Base-by-base conservation (phyloP, 2,888 invertebrate species). In the Eutolmus rufibarbis region DNA sequence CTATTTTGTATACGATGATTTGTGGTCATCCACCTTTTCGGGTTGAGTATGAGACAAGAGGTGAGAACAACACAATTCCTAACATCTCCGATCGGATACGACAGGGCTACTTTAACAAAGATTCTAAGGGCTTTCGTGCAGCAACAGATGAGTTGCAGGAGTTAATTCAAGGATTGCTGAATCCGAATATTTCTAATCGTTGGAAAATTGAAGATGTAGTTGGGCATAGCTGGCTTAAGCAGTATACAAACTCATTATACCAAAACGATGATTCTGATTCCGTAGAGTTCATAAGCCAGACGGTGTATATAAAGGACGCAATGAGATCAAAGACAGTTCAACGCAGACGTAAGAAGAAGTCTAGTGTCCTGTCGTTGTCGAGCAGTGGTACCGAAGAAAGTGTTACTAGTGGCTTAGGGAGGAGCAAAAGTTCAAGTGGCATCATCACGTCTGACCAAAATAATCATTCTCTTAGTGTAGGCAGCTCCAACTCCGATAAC, bases 11-110 rank as follows among this genome's bases (percentile, higher is more conserved):
- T 89, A 93, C 94, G 43, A 94, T 94, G 94, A 92, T 98, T 78
- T 96, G 97, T 88, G 98, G 98, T 0, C 95, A 95, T 90, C 96
- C 97, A 0, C 98, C 98, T 0, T 98, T 98, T 93, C 91, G 92
- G 86, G 90, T 90, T 86, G 89, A 90, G 40, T 89, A 88, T 86
- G 86, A 89, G 87, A 88, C 31, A 28, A 31, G 86, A 74, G 23
- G 40, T 66, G 51, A 87, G 7, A 84, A 74, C 31, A 79, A 87
- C 28, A 88, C 81, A 56, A 87, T 86, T 16, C 96, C 97, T 7
- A 96, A 98, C 90, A 78, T 86, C 19, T n/a, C 66, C 12, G 78
- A 86, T 40, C 56, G 86, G 40, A 79, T 86, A 66, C 56, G 66
- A n/a, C 51, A 31, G 9, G 86, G 86, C 16, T 66, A 19, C 8